These are phyloP conservation scores for Sorex araneus DNA, from an alignment of 2,113 vertebrate genomes.

Conservation along the genomic window DNA sequence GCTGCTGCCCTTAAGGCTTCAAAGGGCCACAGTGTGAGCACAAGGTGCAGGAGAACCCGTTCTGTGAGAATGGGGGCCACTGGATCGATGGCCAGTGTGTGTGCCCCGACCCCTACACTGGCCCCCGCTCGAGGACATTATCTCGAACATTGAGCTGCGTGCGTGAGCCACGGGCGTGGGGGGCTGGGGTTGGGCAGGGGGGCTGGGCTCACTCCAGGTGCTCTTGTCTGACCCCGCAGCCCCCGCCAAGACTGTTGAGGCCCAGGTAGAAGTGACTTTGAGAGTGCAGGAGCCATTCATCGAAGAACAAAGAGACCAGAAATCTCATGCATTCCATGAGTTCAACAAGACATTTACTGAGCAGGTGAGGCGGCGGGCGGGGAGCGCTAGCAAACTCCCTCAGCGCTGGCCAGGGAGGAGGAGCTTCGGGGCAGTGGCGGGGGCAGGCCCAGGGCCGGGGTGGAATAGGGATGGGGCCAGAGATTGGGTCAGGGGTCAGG, in stretches of 20 bases:
- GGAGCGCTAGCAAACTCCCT: no score
- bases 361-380: background rate
- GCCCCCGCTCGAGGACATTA: background rate
- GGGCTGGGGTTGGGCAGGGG: background rate
- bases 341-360: background rate
- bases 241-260: background rate
- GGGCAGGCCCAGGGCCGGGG: no score
- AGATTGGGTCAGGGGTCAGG: no score
- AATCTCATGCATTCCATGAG: background rate
- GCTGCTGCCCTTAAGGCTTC: background rate
- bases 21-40: background rate
- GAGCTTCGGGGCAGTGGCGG: no score
- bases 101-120: background rate
- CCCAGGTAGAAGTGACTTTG: background rate
- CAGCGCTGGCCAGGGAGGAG: background rate
- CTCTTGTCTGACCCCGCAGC: no score
- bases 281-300: background rate
- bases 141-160: background rate
- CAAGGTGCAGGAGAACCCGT: background rate
- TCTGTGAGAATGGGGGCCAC: background rate
- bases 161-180: background rate
- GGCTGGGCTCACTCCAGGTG: background rate
- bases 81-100: background rate
- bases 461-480: no score
- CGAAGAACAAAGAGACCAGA: background rate